Percentiles rank a stretch among this genome's conserved stretches.
Evolutionary conservation across 2,113 vertebrate genomes (phyloP).

Genomic region (Geococcyx californianus): DNA sequence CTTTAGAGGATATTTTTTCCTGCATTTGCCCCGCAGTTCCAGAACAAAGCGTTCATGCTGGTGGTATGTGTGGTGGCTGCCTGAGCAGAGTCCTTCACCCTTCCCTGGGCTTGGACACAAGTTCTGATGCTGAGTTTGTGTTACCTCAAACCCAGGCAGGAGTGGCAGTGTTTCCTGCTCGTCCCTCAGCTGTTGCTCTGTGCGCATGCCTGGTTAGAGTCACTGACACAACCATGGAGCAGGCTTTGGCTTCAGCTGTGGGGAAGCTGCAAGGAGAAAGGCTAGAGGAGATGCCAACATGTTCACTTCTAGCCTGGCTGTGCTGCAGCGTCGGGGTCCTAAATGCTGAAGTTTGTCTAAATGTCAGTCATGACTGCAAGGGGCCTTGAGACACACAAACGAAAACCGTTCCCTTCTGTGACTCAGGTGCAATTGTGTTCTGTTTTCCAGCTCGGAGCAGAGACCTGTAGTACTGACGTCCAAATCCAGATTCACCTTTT

Average conservation of each 20-base stretch:
- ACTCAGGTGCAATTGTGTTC: neutral
- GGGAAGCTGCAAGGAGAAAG: neutral
- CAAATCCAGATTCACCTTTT: constrained; percentile 84
- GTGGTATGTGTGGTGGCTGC: neutral
- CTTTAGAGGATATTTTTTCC: neutral
- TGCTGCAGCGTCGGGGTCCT: neutral
- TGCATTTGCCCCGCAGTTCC: neutral
- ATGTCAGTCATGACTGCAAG: neutral
- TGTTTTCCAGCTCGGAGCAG: constrained; percentile 77
- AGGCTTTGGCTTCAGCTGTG: neutral
- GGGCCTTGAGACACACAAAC: neutral
- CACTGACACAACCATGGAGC: neutral
- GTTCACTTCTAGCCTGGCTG: neutral
- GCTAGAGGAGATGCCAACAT: neutral
- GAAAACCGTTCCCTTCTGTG: neutral
- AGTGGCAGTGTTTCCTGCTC: neutral
- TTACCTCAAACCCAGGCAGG: neutral
- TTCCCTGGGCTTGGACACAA: neutral
- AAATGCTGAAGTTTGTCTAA: neutral
- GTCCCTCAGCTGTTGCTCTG: neutral
- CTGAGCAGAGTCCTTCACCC: neutral
- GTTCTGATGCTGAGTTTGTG: neutral
- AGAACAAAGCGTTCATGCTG: neutral
- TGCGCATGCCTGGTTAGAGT: too few species aligned
- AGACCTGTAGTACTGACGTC: constrained; percentile 78